phyloP scores from a whole-genome alignment of 2,888 invertebrate species.

The Drosophila mercatorum region DNA sequence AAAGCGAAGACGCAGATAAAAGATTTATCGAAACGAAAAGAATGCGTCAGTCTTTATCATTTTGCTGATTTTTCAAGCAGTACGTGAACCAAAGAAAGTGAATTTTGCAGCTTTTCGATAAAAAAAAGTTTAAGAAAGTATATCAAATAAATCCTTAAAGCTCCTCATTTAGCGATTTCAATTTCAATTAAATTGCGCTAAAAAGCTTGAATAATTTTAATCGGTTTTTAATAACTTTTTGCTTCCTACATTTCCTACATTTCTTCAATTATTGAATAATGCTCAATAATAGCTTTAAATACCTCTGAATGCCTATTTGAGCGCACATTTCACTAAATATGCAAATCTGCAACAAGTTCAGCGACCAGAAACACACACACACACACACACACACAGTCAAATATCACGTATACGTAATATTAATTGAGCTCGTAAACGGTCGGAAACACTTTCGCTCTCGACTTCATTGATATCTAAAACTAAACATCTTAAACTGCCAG shows the following conservation, averaged over 20 bases:
- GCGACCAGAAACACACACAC: constrained; percentile 50
- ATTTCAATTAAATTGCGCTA: not conserved
- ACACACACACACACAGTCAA: not conserved
- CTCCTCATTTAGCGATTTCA: no score
- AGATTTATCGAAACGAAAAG: not conserved
- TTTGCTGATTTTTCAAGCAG: not conserved
- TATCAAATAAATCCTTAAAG: not conserved
- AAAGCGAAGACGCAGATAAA: constrained; percentile 5
- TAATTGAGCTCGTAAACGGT: constrained; percentile 69
- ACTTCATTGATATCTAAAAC: constrained; percentile 75
- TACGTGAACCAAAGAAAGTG: constrained; percentile 3
- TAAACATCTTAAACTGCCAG: constrained; percentile 76
- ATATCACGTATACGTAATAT: constrained; percentile 64
- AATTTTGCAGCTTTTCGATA: not conserved
- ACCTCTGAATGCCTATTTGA: constrained; percentile 48
- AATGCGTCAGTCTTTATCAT: constrained; percentile 18
- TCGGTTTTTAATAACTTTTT: not conserved
- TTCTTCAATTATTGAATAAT: constrained; percentile 8
- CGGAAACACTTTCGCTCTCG: constrained; percentile 74
- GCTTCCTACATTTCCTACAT: constrained; percentile 41
- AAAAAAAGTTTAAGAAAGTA: not conserved
- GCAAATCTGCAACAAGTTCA: constrained; percentile 62
- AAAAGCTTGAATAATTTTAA: not conserved
- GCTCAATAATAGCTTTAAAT: constrained; percentile 33
- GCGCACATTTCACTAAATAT: constrained; percentile 39